phyloP scores from a whole-genome alignment of 2,113 vertebrate species.

The Furnarius figulus region DNA sequence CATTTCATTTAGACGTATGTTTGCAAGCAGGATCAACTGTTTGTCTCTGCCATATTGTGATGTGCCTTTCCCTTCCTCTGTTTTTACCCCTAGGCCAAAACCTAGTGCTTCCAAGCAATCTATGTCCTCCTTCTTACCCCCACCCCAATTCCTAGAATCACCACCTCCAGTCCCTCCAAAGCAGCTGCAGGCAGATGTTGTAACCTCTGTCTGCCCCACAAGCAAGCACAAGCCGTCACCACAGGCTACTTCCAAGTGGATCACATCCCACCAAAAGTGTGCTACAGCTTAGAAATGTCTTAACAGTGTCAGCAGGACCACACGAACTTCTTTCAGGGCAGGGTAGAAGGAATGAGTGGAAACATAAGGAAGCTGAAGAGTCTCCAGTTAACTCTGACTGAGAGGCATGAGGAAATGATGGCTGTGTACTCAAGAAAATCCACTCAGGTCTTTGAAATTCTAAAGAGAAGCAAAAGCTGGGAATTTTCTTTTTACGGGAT shows the following conservation, averaged over 20 bases:
- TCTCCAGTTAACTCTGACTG: neutral
- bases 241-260: neutral
- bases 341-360: neutral
- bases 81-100: neutral
- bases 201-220: neutral
- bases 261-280: neutral
- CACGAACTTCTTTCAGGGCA: neutral
- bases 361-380: neutral
- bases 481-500: neutral
- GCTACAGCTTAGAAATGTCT: neutral
- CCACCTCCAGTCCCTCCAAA: neutral
- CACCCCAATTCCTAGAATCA: neutral
- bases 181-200: neutral
- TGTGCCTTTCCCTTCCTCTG: neutral
- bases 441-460: neutral
- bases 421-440: neutral
- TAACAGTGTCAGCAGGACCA: neutral
- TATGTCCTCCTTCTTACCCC: neutral
- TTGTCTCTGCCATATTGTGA: neutral
- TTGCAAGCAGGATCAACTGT: fast-evolving
- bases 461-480: neutral
- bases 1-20: neutral
- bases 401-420: neutral
- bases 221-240: neutral
- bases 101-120: neutral